Conservation (phyloP, 2,797 vertebrate species). For the Thalassophryne amazonica region DNA sequence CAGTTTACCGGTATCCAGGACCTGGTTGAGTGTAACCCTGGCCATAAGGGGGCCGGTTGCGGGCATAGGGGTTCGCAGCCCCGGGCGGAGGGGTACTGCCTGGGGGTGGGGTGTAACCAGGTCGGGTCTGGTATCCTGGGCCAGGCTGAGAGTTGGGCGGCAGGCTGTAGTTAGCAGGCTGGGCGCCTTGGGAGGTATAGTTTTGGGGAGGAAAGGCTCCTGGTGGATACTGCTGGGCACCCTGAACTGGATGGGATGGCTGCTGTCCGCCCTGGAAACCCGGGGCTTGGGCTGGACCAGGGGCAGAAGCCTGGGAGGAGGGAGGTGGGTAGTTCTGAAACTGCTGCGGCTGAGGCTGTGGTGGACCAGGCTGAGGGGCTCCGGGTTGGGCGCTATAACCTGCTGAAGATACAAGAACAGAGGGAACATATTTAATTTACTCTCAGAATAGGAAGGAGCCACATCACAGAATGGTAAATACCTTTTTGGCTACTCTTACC, state of each 20-base stretch:
- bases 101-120: conserved; percentile 87
- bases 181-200: conserved; percentile 89
- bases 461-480: background rate
- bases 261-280: conserved; percentile 79
- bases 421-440: background rate
- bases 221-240: conserved; percentile 85
- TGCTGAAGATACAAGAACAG: conserved; percentile 56
- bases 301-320: conserved; percentile 83
- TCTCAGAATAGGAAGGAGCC: background rate
- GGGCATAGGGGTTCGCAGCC: conserved; percentile 91
- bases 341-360: conserved; percentile 87
- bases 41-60: conserved; percentile 89
- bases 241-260: conserved; percentile 83
- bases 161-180: conserved; percentile 86
- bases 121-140: conserved; percentile 85
- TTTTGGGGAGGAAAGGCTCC: conserved; percentile 89
- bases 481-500: conserved; percentile 77
- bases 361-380: conserved; percentile 69
- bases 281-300: conserved; percentile 59
- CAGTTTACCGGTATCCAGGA: conserved; percentile 88
- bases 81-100: conserved; percentile 89
- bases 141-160: conserved; percentile 84
- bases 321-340: conserved; percentile 91
- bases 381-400: conserved; percentile 87
- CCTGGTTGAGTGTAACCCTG: conserved; percentile 94